Evolutionary conservation across 2,113 vertebrate species (phyloP), one percentile per base, ranked within the genome.

Genomic region (Neolamprologus kungweensis): DNA sequence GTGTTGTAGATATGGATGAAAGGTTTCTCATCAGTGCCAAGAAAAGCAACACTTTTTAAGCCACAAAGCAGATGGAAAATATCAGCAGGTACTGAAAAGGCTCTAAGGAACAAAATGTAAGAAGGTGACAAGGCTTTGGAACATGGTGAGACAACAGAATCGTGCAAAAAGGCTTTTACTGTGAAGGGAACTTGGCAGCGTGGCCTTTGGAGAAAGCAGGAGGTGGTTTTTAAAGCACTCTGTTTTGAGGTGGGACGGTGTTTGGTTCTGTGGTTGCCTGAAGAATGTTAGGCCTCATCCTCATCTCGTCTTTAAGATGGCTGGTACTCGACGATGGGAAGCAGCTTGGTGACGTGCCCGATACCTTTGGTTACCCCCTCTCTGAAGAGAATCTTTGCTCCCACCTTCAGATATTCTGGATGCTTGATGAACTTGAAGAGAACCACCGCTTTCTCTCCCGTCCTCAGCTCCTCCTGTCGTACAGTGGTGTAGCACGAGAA

Each of bases 321-420:
- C 50, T 35, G 92, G 89, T 95, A 91, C 65, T 91, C 93, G 83
- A 95, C 87, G 58, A 97, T 96, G 68, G 97, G 97, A 93, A 98
- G 98, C 85, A 99, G 94, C 90, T 97, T 97, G 47, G 98, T 99
- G 94, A 99, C 97, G 11, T 99, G 99, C 73, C 99, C 99, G 54
- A 99, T 99, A 79, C 99, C 99, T 96, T 99, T 99, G 90, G 99
- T 99, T 47, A 97, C 97, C 23, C 98, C 98, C 95, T 99, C 97
- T 91, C 98, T 97, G 95, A 99, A 99, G 80, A 99, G 97, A 90
- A 99, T 95, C 94, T 99, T 99, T 81, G 99, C 97, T 17, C 99
- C 98, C 1, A 97, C 96, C 94, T 99, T 99, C 95, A 99, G 96
- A 95, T 99, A 99, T 88, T 99, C 99, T 2, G 99, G 98, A 89